Evolutionary conservation across 1,140 invertebrate genomes (phyloP).

Genomic region (Cotesia typhae): DNA sequence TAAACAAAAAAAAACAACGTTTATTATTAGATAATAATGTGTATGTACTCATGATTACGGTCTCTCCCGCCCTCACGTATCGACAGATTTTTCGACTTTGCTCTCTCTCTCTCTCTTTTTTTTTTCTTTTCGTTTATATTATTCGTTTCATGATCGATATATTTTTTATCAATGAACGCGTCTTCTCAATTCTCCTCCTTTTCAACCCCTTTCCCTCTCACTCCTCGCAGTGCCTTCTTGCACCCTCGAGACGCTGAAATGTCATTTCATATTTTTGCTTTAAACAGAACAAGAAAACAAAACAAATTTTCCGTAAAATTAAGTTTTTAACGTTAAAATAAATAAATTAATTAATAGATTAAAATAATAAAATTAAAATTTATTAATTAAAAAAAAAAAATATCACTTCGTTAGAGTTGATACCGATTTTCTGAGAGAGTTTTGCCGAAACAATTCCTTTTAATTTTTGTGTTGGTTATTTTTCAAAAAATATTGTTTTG

Average conservation of each 20-base stretch:
- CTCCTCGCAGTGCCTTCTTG: conserved; percentile 51
- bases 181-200: conserved; percentile 34
- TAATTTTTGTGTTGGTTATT: too few relatives aligned
- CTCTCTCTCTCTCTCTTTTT: conserved; percentile 22
- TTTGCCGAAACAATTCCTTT: too few relatives aligned
- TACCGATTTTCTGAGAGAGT: too few relatives aligned
- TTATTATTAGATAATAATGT: conserved; percentile 43
- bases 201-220: conserved; percentile 45
- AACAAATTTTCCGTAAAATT: conserved; percentile 7
- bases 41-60: conserved; percentile 61
- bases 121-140: background rate
- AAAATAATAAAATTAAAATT: too few relatives aligned
- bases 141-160: conserved; percentile 25
- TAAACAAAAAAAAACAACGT: conserved; percentile 44
- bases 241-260: conserved; percentile 65
- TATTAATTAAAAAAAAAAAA: too few relatives aligned
- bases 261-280: conserved; percentile 54
- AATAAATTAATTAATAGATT: background rate
- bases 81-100: conserved; percentile 42
- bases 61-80: conserved; percentile 52
- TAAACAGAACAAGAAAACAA: conserved; percentile 41
- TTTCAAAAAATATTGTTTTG: too few relatives aligned
- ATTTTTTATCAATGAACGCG: conserved; percentile 2
- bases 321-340: background rate
- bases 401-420: too few relatives aligned